A percentile compares a stretch with the other conserved stretches of the same genome.
phyloP scores from a whole-genome alignment of 2,113 vertebrate genomes.

The Sapayoa aenigma region DNA sequence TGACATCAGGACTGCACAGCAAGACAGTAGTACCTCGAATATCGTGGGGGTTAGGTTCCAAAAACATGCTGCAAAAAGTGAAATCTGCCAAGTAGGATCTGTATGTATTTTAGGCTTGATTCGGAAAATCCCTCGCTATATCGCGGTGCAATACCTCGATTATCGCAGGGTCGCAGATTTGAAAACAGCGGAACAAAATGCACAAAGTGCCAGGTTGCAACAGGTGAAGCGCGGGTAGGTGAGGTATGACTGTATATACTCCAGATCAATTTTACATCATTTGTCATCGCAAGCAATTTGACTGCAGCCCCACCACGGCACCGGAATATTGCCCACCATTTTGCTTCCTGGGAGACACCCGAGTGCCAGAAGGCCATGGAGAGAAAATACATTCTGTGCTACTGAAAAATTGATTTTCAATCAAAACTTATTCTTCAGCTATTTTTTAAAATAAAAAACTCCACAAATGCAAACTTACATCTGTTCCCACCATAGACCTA shows the following conservation, averaged over 20 bases:
- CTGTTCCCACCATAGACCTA: neutral
- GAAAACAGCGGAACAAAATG: no score
- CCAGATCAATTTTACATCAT: neutral
- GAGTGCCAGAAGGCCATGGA: neutral
- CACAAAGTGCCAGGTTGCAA: no score
- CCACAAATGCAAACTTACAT: neutral
- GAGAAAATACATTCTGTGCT: neutral
- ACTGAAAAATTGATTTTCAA: neutral
- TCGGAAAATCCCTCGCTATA: no score
- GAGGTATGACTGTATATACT: no score
- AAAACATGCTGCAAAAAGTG: no score
- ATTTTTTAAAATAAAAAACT: neutral
- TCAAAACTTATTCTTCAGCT: neutral
- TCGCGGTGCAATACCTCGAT: no score
- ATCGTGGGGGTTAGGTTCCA: no score
- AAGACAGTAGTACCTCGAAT: no score
- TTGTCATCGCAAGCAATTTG: neutral
- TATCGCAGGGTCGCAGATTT: no score
- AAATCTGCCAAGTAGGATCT: no score
- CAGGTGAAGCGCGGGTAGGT: no score
- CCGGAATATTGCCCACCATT: neutral
- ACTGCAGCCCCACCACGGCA: neutral
- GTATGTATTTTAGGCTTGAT: no score
- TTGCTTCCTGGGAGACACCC: neutral
- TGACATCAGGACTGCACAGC: neutral